Base-by-base conservation (phyloP, 2,797 vertebrate species). In the Eupleurogrammus muticus region DNA sequence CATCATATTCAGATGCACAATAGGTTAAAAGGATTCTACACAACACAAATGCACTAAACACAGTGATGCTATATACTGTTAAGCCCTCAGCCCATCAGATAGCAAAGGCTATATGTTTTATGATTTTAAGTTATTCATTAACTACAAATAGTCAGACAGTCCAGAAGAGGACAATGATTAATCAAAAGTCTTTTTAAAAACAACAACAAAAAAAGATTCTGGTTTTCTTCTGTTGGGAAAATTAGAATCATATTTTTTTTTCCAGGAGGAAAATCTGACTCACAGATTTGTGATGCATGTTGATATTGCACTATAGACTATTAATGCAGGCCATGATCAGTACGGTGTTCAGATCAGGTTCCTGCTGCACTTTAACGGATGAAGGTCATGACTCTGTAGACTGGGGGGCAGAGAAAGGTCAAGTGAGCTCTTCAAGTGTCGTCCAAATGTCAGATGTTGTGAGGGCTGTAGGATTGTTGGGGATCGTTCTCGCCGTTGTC, bases 361-460 rank as follows among this genome's bases (percentile, higher is more conserved):
- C 44, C 84, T 57, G 23, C 36, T 77, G 81, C 79, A 62, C 84
- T 88, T 87, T 81, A 76, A 61, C 16, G 35, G 40, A 2, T 20
- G 59, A 77, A 87, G 82, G 79, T 85, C 44, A 44, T 17, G 48
- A 77, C 58, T 49, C 52, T 38, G 66, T 34, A n/a, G 80, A 82
- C 79, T 49, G 47, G 0, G 58, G 69, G 72, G 5, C 57, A 79
- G 57, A 23, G 14, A 89, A 91, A 93, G 87, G 87, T 90, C 85
- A 70, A 13, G 35, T 46, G 42, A 4, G 40, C 34, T 76, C 67
- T 34, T 54, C 51, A 52, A n/a, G 73, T 60, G 38, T 40, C 32
- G 1, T 32, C 19, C 51, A 89, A 91, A 88, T 86, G 77, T 79
- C 85, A 87, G 67, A 44, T 8, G 28, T 28, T 28, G 28, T 28